Evolutionary conservation across 2,888 invertebrate species (phyloP), one percentile per base, ranked within the genome.

Genomic region (Eucera pruinosa): DNA sequence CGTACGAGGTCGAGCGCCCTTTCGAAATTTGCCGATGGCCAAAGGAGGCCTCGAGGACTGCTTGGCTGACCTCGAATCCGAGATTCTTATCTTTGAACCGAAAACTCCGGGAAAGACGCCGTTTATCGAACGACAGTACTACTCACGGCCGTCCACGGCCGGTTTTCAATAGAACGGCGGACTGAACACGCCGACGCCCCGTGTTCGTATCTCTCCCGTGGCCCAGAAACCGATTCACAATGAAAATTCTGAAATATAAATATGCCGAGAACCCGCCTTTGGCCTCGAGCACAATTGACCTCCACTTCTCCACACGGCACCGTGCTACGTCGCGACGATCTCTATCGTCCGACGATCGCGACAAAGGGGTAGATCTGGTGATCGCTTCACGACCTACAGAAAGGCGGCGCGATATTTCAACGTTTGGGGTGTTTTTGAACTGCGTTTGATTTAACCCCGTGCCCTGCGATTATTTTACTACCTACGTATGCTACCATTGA

Each of bases 1-100:
- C 78, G 78, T 36, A 62, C 85, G 85, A 84, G 83, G 85, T 84
- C 84, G 84, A 84, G 84, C 85, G 84, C 78, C 85, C 84, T 85
- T 85, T 83, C 83, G 85, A 84, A 84, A 84, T 85, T 85, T 85
- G 81, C 79, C 84, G 85, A 84, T 83, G 83, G 84, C 78, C 85
- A 84, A 82, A 84, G 85, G 72, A 83, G 79, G 76, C 81, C 79
- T 83, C 81, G 85, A 85, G 79, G 70, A 82, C 82, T 72, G 82
- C 83, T 82, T 78, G 80, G 73, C 73, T 83, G 85, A 80, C 84
- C 85, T 84, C 84, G 83, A 84, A 85, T 85, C 83, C 80, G 74
- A 84, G 84, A 84, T 84, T 82, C 85, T 84, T 84, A 84, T 84
- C 84, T 83, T 78, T 81, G 80, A 84, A 85, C 85, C 85, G 72